These are phyloP conservation scores for Tridacna gigas DNA, from an alignment of 2,888 invertebrate genomes.

Conservation along the genomic window DNA sequence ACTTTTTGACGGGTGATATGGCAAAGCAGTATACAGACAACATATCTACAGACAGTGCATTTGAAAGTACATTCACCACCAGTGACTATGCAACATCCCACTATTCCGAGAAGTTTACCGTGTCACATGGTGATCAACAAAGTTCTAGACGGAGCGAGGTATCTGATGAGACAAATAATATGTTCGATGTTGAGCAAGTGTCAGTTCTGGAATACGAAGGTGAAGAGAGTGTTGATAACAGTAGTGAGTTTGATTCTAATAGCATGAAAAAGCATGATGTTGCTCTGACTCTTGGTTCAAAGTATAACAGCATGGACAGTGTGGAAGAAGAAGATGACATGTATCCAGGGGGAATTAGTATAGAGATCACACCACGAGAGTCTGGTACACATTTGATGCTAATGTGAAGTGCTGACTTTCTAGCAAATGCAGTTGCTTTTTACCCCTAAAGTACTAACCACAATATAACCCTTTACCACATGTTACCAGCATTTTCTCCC, in stretches of 20 bases:
- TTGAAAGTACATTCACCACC: conserved; percentile 54
- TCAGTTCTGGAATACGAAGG: conserved; percentile 56
- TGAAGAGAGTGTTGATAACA: conserved; percentile 14
- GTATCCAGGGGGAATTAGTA: conserved; percentile 37
- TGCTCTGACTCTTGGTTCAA: conserved; percentile 15
- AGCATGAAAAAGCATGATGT: conserved; percentile 39
- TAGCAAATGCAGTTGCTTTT: no score
- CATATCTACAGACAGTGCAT: conserved; percentile 60
- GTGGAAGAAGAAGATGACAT: conserved; percentile 12
- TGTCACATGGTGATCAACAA: conserved; percentile 53
- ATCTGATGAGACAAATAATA: conserved; percentile 57
- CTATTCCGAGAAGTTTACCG: conserved; percentile 54
- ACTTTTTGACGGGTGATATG: conserved; percentile 47
- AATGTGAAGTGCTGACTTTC: no score
- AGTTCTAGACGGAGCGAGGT: conserved; percentile 55
- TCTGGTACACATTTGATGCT: not conserved
- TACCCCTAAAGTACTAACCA: no score
- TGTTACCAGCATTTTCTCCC: not conserved
- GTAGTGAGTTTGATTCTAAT: conserved; percentile 12
- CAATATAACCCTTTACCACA: not conserved
- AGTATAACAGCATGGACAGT: conserved; percentile 47
- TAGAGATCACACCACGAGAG: conserved; percentile 56
- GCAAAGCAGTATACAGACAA: conserved; percentile 46
- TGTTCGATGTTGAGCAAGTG: conserved; percentile 61
- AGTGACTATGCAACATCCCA: conserved; percentile 56